phyloP scores from a whole-genome alignment of 1,140 invertebrate genomes.

The Drosophila sproati region DNA sequence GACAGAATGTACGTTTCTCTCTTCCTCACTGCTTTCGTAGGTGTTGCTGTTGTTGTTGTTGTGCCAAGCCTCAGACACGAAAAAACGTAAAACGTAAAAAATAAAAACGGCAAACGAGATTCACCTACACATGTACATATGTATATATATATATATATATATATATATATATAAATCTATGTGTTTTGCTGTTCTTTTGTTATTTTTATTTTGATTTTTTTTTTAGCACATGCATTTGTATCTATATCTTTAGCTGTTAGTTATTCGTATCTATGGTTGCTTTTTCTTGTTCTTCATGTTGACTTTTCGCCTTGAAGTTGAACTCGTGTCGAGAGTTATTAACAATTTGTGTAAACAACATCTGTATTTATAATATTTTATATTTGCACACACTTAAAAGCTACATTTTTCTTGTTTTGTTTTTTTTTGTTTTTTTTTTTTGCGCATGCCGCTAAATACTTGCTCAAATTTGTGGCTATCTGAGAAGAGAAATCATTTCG shows the following conservation, averaged over 20 bases:
- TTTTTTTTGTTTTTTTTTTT: not conserved
- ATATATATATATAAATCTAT: constrained; percentile 1
- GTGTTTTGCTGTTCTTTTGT: not conserved
- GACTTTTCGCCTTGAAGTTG: constrained; percentile 50
- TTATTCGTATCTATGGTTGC: constrained; percentile 10
- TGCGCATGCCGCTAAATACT: not conserved
- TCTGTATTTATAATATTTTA: constrained; percentile 36
- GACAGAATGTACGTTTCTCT: constrained; percentile 19
- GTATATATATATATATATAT: not conserved
- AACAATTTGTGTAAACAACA: constrained; percentile 73
- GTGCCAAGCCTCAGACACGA: constrained; percentile 59
- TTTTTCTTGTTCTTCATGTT: constrained; percentile 35
- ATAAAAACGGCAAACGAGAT: constrained; percentile 67
- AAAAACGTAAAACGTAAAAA: constrained; percentile 67
- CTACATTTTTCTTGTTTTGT: not conserved
- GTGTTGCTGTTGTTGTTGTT: constrained; percentile 36
- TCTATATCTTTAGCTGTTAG: not conserved
- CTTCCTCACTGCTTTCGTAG: constrained; percentile 18
- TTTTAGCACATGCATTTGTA: constrained; percentile 35
- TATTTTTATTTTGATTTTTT: not conserved
- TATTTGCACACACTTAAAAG: constrained; percentile 26
- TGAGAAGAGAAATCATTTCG: too few relatives aligned
- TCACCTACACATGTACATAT: constrained; percentile 52
- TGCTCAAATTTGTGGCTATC: too few relatives aligned
- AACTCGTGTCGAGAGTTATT: constrained; percentile 56